phyloP scores from a whole-genome alignment of 2,113 vertebrate species.

The Pitta sordida region DNA sequence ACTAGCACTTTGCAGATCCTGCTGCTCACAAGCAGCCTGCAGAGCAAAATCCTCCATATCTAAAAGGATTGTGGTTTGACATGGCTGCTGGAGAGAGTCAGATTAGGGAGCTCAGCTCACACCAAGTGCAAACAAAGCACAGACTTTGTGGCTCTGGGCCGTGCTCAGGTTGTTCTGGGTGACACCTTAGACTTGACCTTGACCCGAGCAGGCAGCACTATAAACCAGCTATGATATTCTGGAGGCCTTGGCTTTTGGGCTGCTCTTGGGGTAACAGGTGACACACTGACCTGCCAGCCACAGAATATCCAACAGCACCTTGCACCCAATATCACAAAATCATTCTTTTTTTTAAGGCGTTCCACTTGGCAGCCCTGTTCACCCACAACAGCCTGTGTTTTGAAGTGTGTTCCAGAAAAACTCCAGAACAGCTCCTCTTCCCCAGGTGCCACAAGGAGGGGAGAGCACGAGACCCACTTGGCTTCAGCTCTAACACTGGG shows the following conservation, averaged over 20 bases:
- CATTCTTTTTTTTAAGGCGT: neutral
- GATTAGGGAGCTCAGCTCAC: constrained; percentile 8
- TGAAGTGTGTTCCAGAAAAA: neutral
- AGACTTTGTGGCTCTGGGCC: neutral
- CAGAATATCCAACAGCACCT: neutral
- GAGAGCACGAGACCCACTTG: neutral
- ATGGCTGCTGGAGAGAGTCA: neutral
- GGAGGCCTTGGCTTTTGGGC: neutral
- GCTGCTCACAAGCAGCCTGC: neutral
- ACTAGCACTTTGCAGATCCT: neutral
- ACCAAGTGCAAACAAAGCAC: neutral
- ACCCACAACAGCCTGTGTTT: neutral
- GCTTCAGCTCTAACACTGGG: neutral
- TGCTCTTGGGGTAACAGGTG: neutral
- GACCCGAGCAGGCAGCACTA: neutral
- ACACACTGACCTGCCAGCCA: neutral
- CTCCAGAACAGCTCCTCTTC: neutral
- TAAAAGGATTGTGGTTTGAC: neutral
- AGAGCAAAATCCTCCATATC: neutral
- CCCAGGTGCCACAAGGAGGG: neutral
- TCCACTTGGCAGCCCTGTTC: neutral
- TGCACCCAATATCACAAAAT: neutral
- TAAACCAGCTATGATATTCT: neutral
- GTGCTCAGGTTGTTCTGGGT: neutral
- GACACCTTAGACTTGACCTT: neutral